Evolutionary conservation across 2,113 vertebrate species (phyloP).

Genomic region (Chrysemys picta): DNA sequence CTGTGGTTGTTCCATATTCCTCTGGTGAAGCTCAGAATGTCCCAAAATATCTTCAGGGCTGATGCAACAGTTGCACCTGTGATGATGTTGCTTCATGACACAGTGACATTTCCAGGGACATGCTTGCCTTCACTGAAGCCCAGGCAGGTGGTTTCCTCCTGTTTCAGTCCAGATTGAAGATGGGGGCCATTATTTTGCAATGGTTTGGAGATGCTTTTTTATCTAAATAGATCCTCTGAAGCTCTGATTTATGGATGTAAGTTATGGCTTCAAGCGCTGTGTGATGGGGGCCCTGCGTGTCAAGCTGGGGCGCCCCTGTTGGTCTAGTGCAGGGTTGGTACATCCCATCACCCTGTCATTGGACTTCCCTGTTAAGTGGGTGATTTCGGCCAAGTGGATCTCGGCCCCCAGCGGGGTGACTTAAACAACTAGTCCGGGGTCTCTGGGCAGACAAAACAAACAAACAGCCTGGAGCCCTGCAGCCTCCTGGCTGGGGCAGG

Average conservation of each 20-base stretch:
- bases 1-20: background rate
- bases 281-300: too few species aligned
- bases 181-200: background rate
- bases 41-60: rapidly evolving
- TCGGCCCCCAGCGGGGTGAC: too few species aligned
- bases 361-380: too few species aligned
- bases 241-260: background rate
- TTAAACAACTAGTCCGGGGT: too few species aligned
- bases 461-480: too few species aligned
- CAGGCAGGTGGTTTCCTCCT: background rate
- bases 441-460: too few species aligned
- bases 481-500: too few species aligned
- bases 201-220: background rate
- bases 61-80: background rate
- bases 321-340: too few species aligned
- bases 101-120: rapidly evolving
- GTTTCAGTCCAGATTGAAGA: background rate
- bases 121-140: rapidly evolving
- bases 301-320: too few species aligned
- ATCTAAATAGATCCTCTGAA: rapidly evolving
- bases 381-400: too few species aligned
- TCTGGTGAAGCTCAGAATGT: background rate
- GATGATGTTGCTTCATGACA: background rate
- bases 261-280: too few species aligned
- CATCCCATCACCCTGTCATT: too few species aligned